Evolutionary conservation across 2,113 vertebrate species (phyloP).

Genomic region (Ovis aries): ARS-UI_Ramb_v3.0 NC_056060.1:94605501-94606000

Average conservation of each 20-base stretch:
- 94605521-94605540: neutral
- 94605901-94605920: fast-evolving
- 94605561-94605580: neutral
- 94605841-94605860: neutral
- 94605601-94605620: neutral
- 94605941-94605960: neutral
- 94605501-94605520: neutral
- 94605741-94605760: neutral
- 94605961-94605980: fast-evolving
- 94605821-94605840: neutral
- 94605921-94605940: fast-evolving
- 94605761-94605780: neutral
- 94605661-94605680: neutral
- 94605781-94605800: neutral
- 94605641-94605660: neutral
- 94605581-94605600: neutral
- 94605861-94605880: neutral
- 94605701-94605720: neutral
- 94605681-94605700: neutral
- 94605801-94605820: neutral
- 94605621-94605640: neutral
- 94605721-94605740: neutral
- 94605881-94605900: neutral
- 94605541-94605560: neutral
- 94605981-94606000: neutral